Percentiles rank a stretch among this genome's conserved stretches.
These are phyloP conservation scores for Protobothrops flavoviridis DNA, from an alignment of 2,113 vertebrate genomes.

Conservation along the genomic window DNA sequence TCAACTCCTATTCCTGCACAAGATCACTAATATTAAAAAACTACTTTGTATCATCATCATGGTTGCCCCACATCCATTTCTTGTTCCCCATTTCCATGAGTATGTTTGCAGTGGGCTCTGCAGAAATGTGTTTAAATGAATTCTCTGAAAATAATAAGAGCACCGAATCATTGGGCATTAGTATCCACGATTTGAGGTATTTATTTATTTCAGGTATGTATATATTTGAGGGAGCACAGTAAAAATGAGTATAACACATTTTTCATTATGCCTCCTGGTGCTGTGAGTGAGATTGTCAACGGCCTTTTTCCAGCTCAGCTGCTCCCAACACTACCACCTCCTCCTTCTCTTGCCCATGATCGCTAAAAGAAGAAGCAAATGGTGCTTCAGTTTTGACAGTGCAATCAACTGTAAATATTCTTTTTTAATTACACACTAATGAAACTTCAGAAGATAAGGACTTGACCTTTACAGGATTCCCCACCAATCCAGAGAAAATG, in stretches of 20 bases:
- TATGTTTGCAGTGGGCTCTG: neutral
- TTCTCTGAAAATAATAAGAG: neutral
- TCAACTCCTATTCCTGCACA: neutral
- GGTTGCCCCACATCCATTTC: neutral
- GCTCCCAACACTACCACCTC: neutral
- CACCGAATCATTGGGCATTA: neutral
- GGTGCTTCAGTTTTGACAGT: slow-evolving; percentile 30
- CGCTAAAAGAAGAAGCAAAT: slow-evolving; percentile 9
- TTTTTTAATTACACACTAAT: slow-evolving; percentile 42
- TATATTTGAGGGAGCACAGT: neutral
- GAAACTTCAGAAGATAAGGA: slow-evolving; percentile 18
- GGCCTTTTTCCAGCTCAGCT: neutral
- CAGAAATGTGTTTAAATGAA: neutral
- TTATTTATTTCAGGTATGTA: neutral
- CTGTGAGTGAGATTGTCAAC: neutral
- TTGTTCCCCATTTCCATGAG: neutral
- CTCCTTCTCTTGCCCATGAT: neutral
- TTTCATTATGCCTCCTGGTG: neutral
- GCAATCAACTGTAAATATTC: slow-evolving; percentile 22
- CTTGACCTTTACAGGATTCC: slow-evolving; percentile 46
- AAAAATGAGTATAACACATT: neutral
- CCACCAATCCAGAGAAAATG: slow-evolving; percentile 34
- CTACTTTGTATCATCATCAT: neutral
- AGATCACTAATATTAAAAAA: neutral
- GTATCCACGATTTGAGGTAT: neutral